A percentile compares a stretch with the other conserved stretches of the same genome.
Evolutionary conservation across 2,113 vertebrate genomes (phyloP).

Genomic region (Tupaia tana): DNA sequence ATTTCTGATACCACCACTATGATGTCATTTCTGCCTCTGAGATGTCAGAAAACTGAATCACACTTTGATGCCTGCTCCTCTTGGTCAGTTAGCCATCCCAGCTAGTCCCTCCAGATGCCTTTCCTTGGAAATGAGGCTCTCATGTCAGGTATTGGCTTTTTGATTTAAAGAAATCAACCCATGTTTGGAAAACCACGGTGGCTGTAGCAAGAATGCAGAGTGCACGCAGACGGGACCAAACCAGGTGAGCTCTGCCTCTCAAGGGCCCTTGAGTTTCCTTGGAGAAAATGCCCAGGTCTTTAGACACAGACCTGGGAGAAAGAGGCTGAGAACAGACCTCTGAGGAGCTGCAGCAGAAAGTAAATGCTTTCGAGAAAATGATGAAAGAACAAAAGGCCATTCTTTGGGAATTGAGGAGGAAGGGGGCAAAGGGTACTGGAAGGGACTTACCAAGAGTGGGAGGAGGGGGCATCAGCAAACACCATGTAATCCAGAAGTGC

Average conservation of each 20-base stretch:
- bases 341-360: neutral
- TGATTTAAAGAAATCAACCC: slow-evolving; percentile 93
- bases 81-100: neutral
- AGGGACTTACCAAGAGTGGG: neutral
- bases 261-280: fast-evolving
- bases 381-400: neutral
- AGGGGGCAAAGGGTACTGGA: neutral
- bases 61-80: neutral
- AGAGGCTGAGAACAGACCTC: neutral
- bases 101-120: neutral
- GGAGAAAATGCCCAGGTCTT: neutral
- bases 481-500: neutral
- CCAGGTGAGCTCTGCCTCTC: slow-evolving; percentile 85
- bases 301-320: neutral
- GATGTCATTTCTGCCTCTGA: neutral
- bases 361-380: neutral
- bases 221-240: slow-evolving; percentile 95
- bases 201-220: slow-evolving; percentile 91
- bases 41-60: neutral
- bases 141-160: slow-evolving; percentile 31
- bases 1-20: fast-evolving
- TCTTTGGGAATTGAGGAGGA: neutral
- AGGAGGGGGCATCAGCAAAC: neutral
- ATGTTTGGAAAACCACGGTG: slow-evolving; percentile 90
- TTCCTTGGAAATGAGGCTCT: neutral